These are phyloP conservation scores for Phoxinus dragarum DNA, from an alignment of 2,797 vertebrate genomes.

Conservation along the genomic window DNA sequence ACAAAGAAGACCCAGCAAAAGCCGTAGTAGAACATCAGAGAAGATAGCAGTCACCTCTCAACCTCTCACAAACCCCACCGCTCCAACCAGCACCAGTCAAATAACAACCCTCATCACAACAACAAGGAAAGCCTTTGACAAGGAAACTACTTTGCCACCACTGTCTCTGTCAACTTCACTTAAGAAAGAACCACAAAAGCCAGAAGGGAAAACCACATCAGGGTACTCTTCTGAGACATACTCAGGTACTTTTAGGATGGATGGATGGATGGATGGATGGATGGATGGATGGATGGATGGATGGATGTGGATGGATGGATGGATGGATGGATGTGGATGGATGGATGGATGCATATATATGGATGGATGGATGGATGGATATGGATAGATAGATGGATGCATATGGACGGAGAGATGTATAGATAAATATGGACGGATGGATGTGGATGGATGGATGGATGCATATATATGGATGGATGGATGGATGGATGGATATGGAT, in stretches of 20 bases:
- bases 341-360: fast-evolving
- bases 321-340: neutral
- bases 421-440: too few species aligned
- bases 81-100: slow-evolving; percentile 57
- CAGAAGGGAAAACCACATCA: slow-evolving; percentile 59
- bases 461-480: fast-evolving
- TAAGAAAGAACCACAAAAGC: slow-evolving; percentile 50
- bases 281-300: too few species aligned
- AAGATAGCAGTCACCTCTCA: slow-evolving; percentile 69
- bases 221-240: slow-evolving; percentile 62
- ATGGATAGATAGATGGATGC: too few species aligned
- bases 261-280: neutral
- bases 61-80: slow-evolving; percentile 71
- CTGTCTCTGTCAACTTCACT: slow-evolving; percentile 51
- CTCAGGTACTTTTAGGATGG: slow-evolving; percentile 47
- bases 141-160: slow-evolving; percentile 44
- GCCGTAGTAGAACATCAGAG: slow-evolving; percentile 54
- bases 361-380: neutral
- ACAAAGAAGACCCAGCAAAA: slow-evolving; percentile 62
- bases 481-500: neutral
- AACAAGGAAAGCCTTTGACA: slow-evolving; percentile 26
- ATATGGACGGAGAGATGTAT: too few species aligned
- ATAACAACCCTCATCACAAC: slow-evolving; percentile 28
- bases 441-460: neutral
- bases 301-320: neutral